Conservation (phyloP, 1,140 invertebrate species). For the Onthophagus taurus region DNA sequence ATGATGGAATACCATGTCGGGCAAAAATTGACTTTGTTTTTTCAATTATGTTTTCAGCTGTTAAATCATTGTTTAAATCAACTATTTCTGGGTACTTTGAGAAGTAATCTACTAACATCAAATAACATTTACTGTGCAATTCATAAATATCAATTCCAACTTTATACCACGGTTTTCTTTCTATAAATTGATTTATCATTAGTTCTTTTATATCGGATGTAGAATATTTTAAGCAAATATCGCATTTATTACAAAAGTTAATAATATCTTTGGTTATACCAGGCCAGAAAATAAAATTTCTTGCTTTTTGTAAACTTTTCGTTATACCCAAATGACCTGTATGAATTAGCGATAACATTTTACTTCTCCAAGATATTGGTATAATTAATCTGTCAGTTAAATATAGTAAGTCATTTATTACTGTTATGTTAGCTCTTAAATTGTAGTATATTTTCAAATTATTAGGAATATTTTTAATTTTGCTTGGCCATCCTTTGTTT, state of each 20-base stretch:
- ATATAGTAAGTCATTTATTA: too few species aligned
- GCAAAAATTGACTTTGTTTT: constrained; percentile 22
- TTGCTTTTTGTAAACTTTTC: constrained; percentile 33
- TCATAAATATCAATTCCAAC: constrained; percentile 29
- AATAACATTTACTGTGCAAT: constrained; percentile 27
- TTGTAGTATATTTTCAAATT: too few species aligned
- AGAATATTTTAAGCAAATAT: constrained; percentile 26
- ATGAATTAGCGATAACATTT: too few species aligned
- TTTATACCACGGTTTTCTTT: constrained; percentile 27
- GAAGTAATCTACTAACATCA: constrained; percentile 33
- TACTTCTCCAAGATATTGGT: too few species aligned
- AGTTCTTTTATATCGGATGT: constrained; percentile 17
- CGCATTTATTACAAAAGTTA: constrained; percentile 34
- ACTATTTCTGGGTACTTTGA: constrained; percentile 28
- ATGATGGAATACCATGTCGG: constrained; percentile 19
- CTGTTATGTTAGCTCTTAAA: too few species aligned
- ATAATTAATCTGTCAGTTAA: too few species aligned
- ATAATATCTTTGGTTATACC: constrained; percentile 37
- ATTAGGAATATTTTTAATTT: too few species aligned
- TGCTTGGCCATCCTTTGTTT: too few species aligned
- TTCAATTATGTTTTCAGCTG: not conserved
- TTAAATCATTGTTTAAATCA: constrained; percentile 5
- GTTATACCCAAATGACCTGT: too few species aligned
- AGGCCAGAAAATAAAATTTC: constrained; percentile 31
- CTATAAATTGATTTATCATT: constrained; percentile 26